phyloP scores from a whole-genome alignment of 2,797 vertebrate genomes.

The Hemitrygon akajei region DNA sequence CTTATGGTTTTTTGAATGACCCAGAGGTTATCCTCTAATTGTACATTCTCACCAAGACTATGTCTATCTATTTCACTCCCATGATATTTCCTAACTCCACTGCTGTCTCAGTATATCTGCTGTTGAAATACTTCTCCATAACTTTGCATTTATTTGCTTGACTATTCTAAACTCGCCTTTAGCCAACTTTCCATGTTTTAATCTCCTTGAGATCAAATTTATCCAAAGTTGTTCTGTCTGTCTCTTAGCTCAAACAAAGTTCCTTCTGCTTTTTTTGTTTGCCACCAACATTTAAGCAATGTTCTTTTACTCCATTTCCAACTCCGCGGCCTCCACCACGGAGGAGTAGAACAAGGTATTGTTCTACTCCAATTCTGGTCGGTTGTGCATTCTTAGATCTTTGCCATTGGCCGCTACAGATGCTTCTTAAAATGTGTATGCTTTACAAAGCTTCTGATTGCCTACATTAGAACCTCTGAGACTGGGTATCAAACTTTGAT shows the following conservation, averaged over 20 bases:
- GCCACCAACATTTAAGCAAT: no score
- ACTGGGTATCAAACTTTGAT: no score
- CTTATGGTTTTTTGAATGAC: not conserved
- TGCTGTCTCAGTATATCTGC: not conserved
- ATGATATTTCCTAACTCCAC: not conserved
- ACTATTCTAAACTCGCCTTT: not conserved
- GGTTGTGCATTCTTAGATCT: no score
- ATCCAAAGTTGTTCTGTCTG: not conserved
- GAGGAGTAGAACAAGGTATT: no score
- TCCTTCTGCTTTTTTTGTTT: not conserved
- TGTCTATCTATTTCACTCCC: not conserved
- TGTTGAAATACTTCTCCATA: not conserved
- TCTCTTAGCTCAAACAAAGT: not conserved
- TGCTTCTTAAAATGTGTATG: no score
- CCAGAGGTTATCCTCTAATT: not conserved
- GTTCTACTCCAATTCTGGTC: no score
- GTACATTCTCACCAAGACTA: not conserved
- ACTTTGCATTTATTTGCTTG: not conserved
- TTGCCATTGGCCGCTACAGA: no score
- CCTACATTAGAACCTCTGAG: no score
- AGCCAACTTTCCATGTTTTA: not conserved
- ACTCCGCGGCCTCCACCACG: no score
- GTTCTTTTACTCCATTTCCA: no score
- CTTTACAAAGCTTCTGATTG: no score
- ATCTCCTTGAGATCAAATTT: not conserved